Conservation (phyloP, 2,888 invertebrate species). For the Aphrophora alni region DNA sequence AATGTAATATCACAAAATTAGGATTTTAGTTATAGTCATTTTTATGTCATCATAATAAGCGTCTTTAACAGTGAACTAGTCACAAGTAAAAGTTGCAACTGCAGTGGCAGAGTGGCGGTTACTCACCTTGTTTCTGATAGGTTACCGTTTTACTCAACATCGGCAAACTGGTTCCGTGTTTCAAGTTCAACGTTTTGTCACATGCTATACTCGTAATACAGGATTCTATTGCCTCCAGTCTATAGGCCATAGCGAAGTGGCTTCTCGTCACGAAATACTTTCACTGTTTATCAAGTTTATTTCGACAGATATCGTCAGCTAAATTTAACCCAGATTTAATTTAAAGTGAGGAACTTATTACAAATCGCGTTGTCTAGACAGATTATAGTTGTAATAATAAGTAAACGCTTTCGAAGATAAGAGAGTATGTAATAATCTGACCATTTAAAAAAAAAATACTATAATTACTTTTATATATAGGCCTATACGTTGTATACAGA, state of each 20-base stretch:
- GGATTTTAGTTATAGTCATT: too few relatives aligned
- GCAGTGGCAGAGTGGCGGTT: neutral
- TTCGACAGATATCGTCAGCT: neutral
- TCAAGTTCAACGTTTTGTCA: conserved; percentile 9
- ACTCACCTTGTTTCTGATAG: neutral
- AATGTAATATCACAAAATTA: too few relatives aligned
- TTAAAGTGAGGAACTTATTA: too few relatives aligned
- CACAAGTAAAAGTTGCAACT: neutral
- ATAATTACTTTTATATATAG: too few relatives aligned
- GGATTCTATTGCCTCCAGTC: neutral
- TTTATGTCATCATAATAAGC: too few relatives aligned
- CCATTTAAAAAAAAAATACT: too few relatives aligned
- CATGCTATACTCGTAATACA: conserved; percentile 2
- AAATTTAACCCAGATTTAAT: neutral
- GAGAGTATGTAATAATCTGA: too few relatives aligned
- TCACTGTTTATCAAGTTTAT: neutral
- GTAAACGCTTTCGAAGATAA: too few relatives aligned
- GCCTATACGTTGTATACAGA: too few relatives aligned
- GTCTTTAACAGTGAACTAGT: neutral
- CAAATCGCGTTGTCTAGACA: too few relatives aligned
- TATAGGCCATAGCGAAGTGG: neutral
- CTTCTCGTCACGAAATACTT: neutral
- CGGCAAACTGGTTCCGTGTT: neutral
- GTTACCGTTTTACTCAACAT: neutral
- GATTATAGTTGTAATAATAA: too few relatives aligned